Conservation (phyloP, 2,113 vertebrate genomes). For the Chamaea fasciata region DNA sequence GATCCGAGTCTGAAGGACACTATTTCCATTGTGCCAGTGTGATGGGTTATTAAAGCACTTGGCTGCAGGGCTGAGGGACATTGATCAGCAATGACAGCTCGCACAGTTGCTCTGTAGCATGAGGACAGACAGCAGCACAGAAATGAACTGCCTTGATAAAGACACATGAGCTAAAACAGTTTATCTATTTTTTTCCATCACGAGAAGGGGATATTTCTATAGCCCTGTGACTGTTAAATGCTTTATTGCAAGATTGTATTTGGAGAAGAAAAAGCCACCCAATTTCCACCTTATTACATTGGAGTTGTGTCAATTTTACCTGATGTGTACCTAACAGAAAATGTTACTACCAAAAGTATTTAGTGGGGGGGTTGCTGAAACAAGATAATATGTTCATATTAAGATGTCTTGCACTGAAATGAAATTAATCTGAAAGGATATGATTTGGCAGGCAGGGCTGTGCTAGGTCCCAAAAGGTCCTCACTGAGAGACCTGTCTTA, state of each 20-base stretch:
- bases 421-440: background rate
- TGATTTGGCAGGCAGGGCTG: background rate
- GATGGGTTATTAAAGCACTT: constrained; percentile 15
- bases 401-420: background rate
- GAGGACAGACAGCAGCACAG: background rate
- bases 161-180: background rate
- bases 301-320: background rate
- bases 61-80: constrained; percentile 29
- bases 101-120: background rate
- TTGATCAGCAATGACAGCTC: constrained; percentile 6
- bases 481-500: background rate
- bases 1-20: constrained; percentile 55
- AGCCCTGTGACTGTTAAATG: background rate
- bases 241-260: background rate
- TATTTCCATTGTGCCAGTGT: background rate
- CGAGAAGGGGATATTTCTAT: background rate
- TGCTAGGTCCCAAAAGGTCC: background rate
- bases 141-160: background rate
- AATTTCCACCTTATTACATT: background rate
- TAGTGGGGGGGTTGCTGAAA: background rate
- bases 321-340: background rate
- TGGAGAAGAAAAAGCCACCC: background rate
- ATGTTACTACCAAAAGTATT: background rate
- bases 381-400: background rate
- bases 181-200: background rate